Conservation (phyloP, 2,113 vertebrate species). For the Mionectes macconnelli region DNA sequence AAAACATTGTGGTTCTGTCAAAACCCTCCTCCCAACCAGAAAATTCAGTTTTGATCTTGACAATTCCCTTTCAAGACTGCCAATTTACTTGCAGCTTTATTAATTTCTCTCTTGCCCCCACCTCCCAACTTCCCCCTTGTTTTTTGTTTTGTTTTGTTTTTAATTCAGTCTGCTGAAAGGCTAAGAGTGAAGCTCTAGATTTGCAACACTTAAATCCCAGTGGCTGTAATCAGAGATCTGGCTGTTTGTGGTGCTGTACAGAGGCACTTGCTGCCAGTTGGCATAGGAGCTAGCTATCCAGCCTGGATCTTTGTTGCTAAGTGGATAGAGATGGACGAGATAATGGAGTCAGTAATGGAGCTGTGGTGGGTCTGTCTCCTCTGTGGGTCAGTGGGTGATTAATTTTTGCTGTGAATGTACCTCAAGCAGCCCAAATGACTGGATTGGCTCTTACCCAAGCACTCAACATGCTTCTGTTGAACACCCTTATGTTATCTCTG, state of each 20-base stretch:
- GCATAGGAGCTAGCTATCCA: neutral
- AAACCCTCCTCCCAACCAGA: neutral
- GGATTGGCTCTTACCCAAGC: neutral
- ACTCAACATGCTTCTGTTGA: neutral
- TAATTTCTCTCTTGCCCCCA: neutral
- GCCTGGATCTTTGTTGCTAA: neutral
- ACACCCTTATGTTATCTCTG: neutral
- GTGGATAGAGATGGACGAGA: neutral
- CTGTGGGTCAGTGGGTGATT: neutral
- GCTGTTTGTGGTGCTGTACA: neutral
- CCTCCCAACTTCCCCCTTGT: rapidly evolving
- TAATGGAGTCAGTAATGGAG: neutral
- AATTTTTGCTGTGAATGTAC: neutral
- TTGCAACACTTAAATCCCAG: neutral
- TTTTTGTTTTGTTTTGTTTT: neutral
- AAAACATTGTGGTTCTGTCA: neutral
- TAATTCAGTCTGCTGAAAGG: neutral
- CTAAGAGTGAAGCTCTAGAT: neutral
- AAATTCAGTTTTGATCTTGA: slow-evolving; percentile 7
- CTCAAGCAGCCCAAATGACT: neutral
- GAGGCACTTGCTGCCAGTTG: neutral
- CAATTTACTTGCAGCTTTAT: neutral
- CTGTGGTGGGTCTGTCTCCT: neutral
- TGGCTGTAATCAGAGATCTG: neutral
- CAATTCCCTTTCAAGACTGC: neutral